A percentile compares a stretch with the other conserved stretches of the same genome.
Evolutionary conservation across 2,888 invertebrate species (phyloP).

Genomic region (Baronia brevicornis): DNA sequence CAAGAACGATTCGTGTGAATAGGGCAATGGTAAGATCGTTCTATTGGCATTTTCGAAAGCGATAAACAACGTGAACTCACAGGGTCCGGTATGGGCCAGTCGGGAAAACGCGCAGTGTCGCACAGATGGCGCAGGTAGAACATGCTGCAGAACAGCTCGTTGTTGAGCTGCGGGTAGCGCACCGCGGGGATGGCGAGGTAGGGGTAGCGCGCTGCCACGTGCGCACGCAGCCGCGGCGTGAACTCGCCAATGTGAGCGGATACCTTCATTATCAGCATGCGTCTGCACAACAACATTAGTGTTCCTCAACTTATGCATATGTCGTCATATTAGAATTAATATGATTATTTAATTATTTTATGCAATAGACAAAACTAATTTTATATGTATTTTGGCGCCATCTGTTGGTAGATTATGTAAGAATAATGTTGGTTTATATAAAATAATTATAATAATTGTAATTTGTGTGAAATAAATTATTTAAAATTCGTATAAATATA

Average conservation of each 20-base stretch:
- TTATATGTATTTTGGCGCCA: no score
- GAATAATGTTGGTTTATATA: no score
- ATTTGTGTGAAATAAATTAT: no score
- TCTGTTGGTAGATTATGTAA: no score
- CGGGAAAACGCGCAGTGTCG: constrained; percentile 91
- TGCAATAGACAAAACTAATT: no score
- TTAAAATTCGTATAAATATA: no score
- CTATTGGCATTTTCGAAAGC: no score
- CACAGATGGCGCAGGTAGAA: constrained; percentile 98
- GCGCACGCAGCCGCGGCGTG: constrained; percentile 93
- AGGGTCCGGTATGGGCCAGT: constrained; percentile 98
- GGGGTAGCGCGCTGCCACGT: constrained; percentile 95
- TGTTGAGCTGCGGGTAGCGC: constrained; percentile 93
- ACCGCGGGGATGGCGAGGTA: constrained; percentile 96
- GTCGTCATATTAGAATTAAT: background rate
- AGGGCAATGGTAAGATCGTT: no score
- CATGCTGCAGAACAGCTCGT: constrained; percentile 98
- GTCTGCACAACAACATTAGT: constrained; percentile 51
- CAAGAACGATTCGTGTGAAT: no score
- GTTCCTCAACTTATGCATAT: no score
- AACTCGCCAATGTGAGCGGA: constrained; percentile 99
- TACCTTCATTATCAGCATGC: constrained; percentile 96
- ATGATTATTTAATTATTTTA: no score
- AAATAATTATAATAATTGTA: no score
- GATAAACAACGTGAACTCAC: constrained; percentile 68